These are phyloP conservation scores for Parnassius mnemosyne DNA, from an alignment of 2,888 invertebrate species.

Conservation along the genomic window DNA sequence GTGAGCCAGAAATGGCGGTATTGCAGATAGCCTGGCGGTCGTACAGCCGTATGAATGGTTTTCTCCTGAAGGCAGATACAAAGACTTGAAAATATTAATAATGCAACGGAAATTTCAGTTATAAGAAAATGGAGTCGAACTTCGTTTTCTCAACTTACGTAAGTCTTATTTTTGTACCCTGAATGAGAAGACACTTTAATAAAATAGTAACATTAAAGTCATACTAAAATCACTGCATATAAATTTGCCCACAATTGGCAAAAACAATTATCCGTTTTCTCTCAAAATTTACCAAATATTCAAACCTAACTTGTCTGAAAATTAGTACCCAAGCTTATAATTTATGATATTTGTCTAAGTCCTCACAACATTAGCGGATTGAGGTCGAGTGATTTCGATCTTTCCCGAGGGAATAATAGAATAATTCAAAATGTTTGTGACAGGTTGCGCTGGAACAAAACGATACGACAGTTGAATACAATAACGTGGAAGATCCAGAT, in stretches of 20 bases:
- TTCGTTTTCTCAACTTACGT: conserved; percentile 69
- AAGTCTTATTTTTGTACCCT: conserved; percentile 37
- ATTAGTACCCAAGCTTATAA: conserved; percentile 9
- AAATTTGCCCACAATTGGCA: too few species aligned
- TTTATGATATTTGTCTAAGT: conserved; percentile 15
- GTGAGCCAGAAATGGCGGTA: conserved; percentile 54
- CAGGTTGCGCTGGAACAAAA: conserved; percentile 79
- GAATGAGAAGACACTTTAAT: too few species aligned
- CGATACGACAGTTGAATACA: conserved; percentile 74
- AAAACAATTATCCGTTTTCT: too few species aligned
- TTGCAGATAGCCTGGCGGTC: conserved; percentile 50
- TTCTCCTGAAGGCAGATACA: conserved; percentile 65
- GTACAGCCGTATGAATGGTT: conserved; percentile 48
- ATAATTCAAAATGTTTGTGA: conserved; percentile 33
- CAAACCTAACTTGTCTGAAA: conserved; percentile 4
- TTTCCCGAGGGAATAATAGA: conserved; percentile 26
- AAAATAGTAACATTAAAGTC: too few species aligned
- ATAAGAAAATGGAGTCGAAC: conserved; percentile 67
- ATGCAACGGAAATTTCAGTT: conserved; percentile 32
- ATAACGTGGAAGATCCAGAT: conserved; percentile 84
- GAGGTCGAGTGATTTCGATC: conserved; percentile 25
- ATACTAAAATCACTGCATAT: too few species aligned
- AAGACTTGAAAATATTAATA: conserved; percentile 58
- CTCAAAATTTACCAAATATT: conserved; percentile 11
- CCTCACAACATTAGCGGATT: conserved; percentile 14